These are phyloP conservation scores for Liasis olivaceus DNA, from an alignment of 2,797 vertebrate genomes.

Conservation along the genomic window DNA sequence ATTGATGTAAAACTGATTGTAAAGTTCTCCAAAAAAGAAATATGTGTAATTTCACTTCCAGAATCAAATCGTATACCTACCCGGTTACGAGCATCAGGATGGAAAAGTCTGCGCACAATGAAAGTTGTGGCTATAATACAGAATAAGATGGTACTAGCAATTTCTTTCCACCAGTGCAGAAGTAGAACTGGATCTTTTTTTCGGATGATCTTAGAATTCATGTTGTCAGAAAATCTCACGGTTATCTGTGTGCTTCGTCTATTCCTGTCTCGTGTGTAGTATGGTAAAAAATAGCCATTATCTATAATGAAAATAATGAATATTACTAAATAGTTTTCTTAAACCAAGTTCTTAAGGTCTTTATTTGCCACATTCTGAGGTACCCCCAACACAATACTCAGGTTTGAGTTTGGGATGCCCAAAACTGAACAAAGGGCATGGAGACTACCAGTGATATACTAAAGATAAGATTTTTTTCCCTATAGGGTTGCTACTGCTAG, in stretches of 20 bases:
- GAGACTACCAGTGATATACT: background rate
- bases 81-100: slow-evolving; percentile 82
- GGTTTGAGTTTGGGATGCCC: background rate
- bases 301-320: slow-evolving; percentile 72
- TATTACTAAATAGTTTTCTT: background rate
- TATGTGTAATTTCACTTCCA: background rate
- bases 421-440: background rate
- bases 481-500: background rate
- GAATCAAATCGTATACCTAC: slow-evolving; percentile 60
- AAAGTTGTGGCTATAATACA: slow-evolving; percentile 94
- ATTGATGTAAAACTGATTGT: background rate
- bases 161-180: slow-evolving; percentile 98
- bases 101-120: slow-evolving; percentile 94
- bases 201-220: slow-evolving; percentile 73
- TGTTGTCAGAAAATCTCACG: slow-evolving; percentile 77
- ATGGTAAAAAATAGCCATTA: slow-evolving; percentile 94
- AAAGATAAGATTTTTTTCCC: background rate
- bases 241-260: slow-evolving; percentile 87
- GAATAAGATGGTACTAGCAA: slow-evolving; percentile 90
- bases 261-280: slow-evolving; percentile 85
- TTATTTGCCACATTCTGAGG: background rate
- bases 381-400: background rate
- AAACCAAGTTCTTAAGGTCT: background rate
- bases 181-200: slow-evolving; percentile 94
- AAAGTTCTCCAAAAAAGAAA: background rate